Conservation (phyloP, 2,888 invertebrate genomes). For the Venustoraphidia nigricollis region DNA sequence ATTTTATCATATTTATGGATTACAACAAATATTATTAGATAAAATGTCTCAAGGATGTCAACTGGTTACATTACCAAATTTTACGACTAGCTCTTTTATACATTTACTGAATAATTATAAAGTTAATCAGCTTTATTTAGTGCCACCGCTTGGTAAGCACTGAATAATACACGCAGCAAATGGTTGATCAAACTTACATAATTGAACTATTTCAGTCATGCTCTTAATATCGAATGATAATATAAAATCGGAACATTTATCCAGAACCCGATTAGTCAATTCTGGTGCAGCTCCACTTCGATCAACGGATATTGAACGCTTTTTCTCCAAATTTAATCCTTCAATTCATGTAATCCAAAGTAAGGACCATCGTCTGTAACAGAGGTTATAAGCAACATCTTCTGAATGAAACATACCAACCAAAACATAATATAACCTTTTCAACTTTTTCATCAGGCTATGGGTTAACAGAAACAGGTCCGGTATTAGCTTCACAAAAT, state of each 20-base stretch:
- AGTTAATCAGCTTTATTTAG: slow-evolving; percentile 46
- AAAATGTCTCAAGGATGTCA: slow-evolving; percentile 45
- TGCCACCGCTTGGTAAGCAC: slow-evolving; percentile 61
- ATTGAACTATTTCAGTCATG: slow-evolving; percentile 35
- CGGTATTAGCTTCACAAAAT: slow-evolving; percentile 30
- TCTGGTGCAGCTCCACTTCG: slow-evolving; percentile 59
- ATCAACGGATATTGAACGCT: slow-evolving; percentile 34
- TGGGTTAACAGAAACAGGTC: slow-evolving; percentile 58
- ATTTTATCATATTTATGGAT: slow-evolving; percentile 70
- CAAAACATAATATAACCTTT: too few species aligned
- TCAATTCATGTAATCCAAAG: slow-evolving; percentile 20
- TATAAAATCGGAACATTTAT: slow-evolving; percentile 37
- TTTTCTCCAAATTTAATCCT: slow-evolving; percentile 29
- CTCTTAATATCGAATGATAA: slow-evolving; percentile 50
- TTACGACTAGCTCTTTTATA: slow-evolving; percentile 53
- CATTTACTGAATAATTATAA: slow-evolving; percentile 46
- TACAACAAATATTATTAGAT: slow-evolving; percentile 41
- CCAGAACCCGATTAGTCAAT: slow-evolving; percentile 34
- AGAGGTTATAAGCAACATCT: too few species aligned
- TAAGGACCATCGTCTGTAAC: slow-evolving; percentile 5
- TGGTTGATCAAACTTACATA: background rate
- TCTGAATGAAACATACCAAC: too few species aligned
- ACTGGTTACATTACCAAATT: slow-evolving; percentile 53
- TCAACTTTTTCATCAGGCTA: slow-evolving; percentile 31
- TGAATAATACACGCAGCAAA: too few species aligned